phyloP scores from a whole-genome alignment of 2,888 invertebrate species.

The Opisthograptis luteolata region DNA sequence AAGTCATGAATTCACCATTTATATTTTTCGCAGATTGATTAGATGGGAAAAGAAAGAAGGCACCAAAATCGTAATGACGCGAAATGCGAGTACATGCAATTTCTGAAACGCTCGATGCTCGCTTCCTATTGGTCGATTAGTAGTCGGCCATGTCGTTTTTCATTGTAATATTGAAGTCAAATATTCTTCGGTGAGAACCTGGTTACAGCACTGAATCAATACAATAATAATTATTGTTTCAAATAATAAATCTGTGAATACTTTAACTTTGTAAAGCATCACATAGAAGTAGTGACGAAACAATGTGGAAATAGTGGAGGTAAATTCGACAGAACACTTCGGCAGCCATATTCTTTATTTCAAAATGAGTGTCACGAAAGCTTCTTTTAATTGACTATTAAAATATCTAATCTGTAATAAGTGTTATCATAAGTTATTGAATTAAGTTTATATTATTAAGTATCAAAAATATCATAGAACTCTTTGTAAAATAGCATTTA shows the following conservation, averaged over 20 bases:
- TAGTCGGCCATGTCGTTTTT: constrained; percentile 87
- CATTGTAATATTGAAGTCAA: constrained; percentile 56
- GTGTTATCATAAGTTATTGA: background rate
- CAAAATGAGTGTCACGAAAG: constrained; percentile 36
- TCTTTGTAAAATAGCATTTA: too few species aligned
- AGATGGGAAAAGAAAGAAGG: constrained; percentile 78
- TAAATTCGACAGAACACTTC: constrained; percentile 35
- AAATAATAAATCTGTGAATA: background rate
- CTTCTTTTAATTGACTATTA: too few species aligned
- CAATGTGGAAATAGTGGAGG: constrained; percentile 21
- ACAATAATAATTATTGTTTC: background rate
- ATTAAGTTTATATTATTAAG: background rate
- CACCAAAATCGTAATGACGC: constrained; percentile 88
- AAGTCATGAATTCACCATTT: constrained; percentile 63
- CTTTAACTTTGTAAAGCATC: constrained; percentile 16
- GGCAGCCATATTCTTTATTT: constrained; percentile 59
- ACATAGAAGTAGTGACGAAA: constrained; percentile 15
- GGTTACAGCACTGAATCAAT: constrained; percentile 23
- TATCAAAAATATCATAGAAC: background rate
- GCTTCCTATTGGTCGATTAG: constrained; percentile 88
- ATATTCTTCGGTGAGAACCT: constrained; percentile 8
- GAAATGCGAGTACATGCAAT: constrained; percentile 88
- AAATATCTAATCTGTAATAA: background rate
- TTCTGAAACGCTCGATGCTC: constrained; percentile 86
- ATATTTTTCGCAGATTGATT: constrained; percentile 39